phyloP scores from a whole-genome alignment of 1,140 invertebrate species.

The Cotesia typhae region DNA sequence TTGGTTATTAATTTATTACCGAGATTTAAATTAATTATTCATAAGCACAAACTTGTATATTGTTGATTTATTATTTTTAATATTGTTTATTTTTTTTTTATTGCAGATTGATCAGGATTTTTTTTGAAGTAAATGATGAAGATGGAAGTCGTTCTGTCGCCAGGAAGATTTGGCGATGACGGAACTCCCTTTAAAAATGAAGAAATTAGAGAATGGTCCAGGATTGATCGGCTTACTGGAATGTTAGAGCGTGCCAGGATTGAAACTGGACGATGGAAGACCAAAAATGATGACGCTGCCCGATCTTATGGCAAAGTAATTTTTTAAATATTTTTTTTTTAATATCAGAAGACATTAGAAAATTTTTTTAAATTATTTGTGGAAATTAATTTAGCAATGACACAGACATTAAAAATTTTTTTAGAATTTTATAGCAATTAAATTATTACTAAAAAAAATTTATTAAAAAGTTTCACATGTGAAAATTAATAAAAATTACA shows the following conservation, averaged over 20 bases:
- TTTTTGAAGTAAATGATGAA: conserved; percentile 24
- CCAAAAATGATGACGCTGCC: conserved; percentile 60
- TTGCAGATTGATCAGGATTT: no score
- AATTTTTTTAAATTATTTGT: no score
- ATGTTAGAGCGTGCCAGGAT: conserved; percentile 66
- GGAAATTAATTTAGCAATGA: no score
- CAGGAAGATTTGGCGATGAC: conserved; percentile 52
- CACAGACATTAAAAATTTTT: no score
- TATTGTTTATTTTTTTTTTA: neutral
- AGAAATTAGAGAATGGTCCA: conserved; percentile 68
- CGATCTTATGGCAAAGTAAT: conserved; percentile 69
- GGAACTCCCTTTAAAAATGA: conserved; percentile 63
- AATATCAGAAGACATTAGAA: no score
- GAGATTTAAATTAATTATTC: no score
- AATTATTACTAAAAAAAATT: no score
- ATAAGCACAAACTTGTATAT: no score
- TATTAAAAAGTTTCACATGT: no score
- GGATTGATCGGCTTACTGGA: conserved; percentile 65
- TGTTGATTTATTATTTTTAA: neutral
- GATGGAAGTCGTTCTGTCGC: conserved; percentile 67
- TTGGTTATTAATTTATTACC: neutral
- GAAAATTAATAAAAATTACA: no score
- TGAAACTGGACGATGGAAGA: conserved; percentile 67
- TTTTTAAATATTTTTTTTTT: no score
- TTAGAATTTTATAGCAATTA: no score